phyloP scores from a whole-genome alignment of 2,888 invertebrate genomes.

The Leptopilina syphax region DNA sequence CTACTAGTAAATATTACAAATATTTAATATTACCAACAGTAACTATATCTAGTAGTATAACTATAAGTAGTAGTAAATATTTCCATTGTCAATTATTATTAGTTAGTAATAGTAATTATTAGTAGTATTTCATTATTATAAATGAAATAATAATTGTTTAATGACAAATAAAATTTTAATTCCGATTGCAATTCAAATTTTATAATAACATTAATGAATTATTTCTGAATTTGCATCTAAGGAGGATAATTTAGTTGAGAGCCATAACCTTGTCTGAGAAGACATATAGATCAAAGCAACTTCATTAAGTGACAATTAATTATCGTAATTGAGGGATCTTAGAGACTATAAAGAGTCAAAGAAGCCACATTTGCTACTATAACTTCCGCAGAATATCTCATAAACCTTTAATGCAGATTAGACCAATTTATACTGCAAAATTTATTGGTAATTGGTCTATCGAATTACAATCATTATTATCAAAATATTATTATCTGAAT shows the following conservation, averaged over 20 bases:
- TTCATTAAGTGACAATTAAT: conserved; percentile 69
- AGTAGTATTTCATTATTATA: no score
- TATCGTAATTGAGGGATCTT: conserved; percentile 63
- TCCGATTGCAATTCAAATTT: background rate
- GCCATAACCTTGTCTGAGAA: conserved; percentile 56
- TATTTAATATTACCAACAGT: no score
- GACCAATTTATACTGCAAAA: background rate
- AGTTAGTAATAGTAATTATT: no score
- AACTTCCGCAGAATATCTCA: background rate
- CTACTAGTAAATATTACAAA: no score
- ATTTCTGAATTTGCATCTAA: background rate
- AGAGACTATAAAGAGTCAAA: conserved; percentile 61
- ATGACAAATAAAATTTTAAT: background rate
- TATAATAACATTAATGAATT: background rate
- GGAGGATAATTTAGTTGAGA: background rate
- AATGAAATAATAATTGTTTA: no score
- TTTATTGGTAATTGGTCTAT: background rate
- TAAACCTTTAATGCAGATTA: background rate
- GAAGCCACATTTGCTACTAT: conserved; percentile 54
- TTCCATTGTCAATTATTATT: no score
- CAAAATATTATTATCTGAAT: no score
- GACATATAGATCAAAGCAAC: conserved; percentile 62
- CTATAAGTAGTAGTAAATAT: no score
- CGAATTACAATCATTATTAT: no score
- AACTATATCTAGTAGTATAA: no score